phyloP scores from a whole-genome alignment of 1,140 invertebrate genomes.

The Macrobrachium rosenbergii region DNA sequence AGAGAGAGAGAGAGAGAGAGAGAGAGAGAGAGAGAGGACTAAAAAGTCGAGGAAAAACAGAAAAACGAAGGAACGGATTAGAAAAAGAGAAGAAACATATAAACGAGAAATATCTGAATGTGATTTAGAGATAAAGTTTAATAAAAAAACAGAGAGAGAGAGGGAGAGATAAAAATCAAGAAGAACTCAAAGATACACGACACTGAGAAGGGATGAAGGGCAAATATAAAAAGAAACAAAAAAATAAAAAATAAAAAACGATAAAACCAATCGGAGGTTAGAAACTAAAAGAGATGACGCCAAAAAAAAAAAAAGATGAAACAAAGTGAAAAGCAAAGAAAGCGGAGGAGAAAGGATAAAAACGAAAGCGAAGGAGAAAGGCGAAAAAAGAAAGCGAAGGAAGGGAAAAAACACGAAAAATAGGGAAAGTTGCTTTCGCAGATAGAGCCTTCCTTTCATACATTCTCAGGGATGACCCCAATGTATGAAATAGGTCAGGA shows the following conservation, averaged over 20 bases:
- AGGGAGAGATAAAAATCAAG: no score
- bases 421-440: background rate
- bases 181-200: no score
- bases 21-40: background rate
- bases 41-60: no score
- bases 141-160: no score
- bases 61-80: no score
- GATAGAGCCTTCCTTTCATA: no score
- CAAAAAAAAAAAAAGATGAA: background rate
- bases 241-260: no score
- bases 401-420: background rate
- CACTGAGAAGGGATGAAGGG: no score
- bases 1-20: constrained; percentile 41
- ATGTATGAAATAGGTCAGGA: no score
- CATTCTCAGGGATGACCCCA: no score
- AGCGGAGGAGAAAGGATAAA: background rate
- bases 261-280: background rate
- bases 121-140: background rate
- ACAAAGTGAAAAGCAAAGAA: background rate
- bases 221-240: no score
- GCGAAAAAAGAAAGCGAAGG: background rate
- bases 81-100: no score
- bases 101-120: background rate
- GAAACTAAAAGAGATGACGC: background rate
- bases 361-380: background rate